Base-by-base conservation (phyloP, 2,797 vertebrate genomes). In the Cottoperca gobio region DNA sequence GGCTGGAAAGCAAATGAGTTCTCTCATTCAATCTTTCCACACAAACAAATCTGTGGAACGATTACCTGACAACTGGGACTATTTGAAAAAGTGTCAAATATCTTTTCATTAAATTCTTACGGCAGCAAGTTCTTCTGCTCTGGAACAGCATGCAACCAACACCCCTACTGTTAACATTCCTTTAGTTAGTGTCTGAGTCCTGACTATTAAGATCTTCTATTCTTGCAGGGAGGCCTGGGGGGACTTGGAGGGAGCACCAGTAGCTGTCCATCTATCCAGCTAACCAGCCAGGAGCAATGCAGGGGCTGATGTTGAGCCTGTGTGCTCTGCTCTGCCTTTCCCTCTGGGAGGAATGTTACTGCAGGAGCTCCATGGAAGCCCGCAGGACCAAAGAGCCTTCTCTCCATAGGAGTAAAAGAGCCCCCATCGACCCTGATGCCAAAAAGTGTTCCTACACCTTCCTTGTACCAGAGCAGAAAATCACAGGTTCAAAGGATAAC, bases 401-500 rank as follows among this genome's bases (percentile, higher is more conserved):
- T 14, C 71, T 88, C 11, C 83, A 87, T 67, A 92, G 92, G 66
- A 90, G 72, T 69, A 93, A 85, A 81, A 89, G 93, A 81, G 89
- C 93, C 46, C 45, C 92, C 3, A 11, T 42, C 48, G 94, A 95
- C 57, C 91, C 94, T 0, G 87, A 94, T 76, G 90, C 83, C n/a
- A 98, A 95, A 88, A 97, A 97, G 83, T 99, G 98, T 43, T 95
- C 97, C 23, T 99, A 99, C 85, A 99, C 98, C 1, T 99, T 99
- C 90, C 88, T 99, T 78, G 94, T 99, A 0, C 98, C 98, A 0
- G 96, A 99, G 89, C 97, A 99, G 82, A 98, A 92, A 91, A 97
- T 99, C 86, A 99, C 97, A 66, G 93, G 93, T 94, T 80, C 4
- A 48, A 50, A 59, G 17, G 19, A 64, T 53, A 24, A 17, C 17